Conservation (phyloP, 2,797 vertebrate genomes). For the Tamandua tetradactyla region DNA sequence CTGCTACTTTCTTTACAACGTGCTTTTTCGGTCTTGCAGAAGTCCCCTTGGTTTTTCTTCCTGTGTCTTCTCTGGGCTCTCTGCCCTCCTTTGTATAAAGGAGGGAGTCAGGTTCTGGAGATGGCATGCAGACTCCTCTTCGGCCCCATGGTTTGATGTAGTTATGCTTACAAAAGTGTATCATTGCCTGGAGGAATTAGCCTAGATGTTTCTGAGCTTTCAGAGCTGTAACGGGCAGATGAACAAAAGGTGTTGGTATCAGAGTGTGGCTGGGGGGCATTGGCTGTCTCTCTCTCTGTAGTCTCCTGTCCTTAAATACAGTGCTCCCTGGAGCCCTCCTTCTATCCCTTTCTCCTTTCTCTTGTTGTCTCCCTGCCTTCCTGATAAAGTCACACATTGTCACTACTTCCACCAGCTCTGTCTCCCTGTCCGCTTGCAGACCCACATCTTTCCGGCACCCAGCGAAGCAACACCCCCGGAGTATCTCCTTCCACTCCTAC, state of each 20-base stretch:
- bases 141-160: not conserved
- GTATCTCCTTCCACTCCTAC: too few species aligned
- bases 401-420: not conserved
- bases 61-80: not conserved
- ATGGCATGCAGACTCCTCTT: not conserved
- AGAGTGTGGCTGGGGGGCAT: not conserved
- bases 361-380: not conserved
- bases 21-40: not conserved
- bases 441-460: not conserved
- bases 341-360: not conserved
- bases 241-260: not conserved
- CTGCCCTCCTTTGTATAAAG: fast-evolving
- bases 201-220: not conserved
- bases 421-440: not conserved
- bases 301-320: not conserved
- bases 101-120: not conserved
- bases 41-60: not conserved
- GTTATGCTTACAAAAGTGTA: not conserved
- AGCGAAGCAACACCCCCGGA: fast-evolving
- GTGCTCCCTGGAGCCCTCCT: not conserved
- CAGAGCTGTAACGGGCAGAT: not conserved
- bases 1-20: not conserved
- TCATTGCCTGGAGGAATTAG: not conserved
- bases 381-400: not conserved
- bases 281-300: not conserved